Evolutionary conservation across 2,113 vertebrate genomes (phyloP), one percentile per base, ranked within the genome.

Genomic region (Psophia crepitans): DNA sequence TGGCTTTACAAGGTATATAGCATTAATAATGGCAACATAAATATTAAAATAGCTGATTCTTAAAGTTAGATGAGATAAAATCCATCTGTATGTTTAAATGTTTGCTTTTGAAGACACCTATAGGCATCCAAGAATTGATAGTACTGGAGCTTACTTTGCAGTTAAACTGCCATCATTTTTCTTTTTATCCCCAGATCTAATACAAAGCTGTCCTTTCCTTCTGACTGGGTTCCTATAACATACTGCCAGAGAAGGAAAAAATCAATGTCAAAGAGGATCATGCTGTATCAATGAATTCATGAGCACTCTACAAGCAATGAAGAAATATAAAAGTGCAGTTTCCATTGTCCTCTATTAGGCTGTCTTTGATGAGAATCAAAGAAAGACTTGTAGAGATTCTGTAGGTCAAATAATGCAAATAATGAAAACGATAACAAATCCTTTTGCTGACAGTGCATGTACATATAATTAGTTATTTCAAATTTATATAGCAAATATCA

Each of bases 291-390:
- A 37, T 35, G 33, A 48, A 80, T 95, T 90, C 78, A 66, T 89
- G 78, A 97, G 21, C 64, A 54, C 9, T 89, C 30, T 82, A 66
- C 39, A 81, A 51, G 22, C 53, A 88, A 26, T 66, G 77, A 70
- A 97, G 90, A 93, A 68, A 90, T 76, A 81, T 26, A 89, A 92
- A 91, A 97, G 89, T 81, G 8, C 8, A 51, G 2, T 88, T 93
- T 81, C n/a, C 3, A 8, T 75, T 77, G 44, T 93, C 12, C 30
- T 91, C 37, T 49, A 39, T 74, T 92, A 85, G 20, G 58, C 23
- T 94, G 7, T 53, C 12, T 81, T 91, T 93, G 56, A 81, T 90
- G 70, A 92, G 14, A 60, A 95, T 68, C 37, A 89, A 84, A 73
- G 13, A 87, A 84, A 60, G 63, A 63, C 11, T 58, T 94, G 61